Evolutionary conservation across 2,888 invertebrate species (phyloP), one percentile per base, ranked within the genome.

Genomic region (Cordilura impudica): DNA sequence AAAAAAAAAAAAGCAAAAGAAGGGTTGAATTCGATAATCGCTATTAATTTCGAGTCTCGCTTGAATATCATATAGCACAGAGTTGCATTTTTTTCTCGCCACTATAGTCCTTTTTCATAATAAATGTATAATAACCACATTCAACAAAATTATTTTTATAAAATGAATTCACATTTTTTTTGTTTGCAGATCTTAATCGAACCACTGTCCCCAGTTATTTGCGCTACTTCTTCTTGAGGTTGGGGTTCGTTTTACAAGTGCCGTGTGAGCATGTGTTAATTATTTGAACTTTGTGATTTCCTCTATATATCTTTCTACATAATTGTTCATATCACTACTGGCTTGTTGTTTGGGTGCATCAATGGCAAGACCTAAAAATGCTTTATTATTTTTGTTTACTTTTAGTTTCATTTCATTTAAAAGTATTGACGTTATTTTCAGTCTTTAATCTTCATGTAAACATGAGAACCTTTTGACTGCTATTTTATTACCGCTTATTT

Each of bases 391-490:
- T 29, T 10, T 29, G 21, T 47, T 63, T 7, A 76, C 71, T 79
- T 75, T 79, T 79, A 61, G 47, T 79, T 79, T 79, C 71, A 71
- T 79, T 74, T 61, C 54, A 60, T n/a, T n/a, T 39, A 60, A 49
- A 29, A 14, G 21, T 51, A 21, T 35, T 47, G 45, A 29, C 60
- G 18, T 61, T 61, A 45, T 63, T 63, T 43, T 78, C 14, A 18
- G 67, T 43, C 67, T 31, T 69, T 78, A 63, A 73, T 73, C 51
- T 43, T 58, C 19, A 58, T 65, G 73, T 65, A 66, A 77, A 65
- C 71, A 71, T 53, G 60, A 77, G 58, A 77, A 51, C 70, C 70
- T 66, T 56, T 67, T 66, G 60, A 79, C 70, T 71, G 74, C 66
- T 18, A 43, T 71, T 75, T 71, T 14, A 45, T 51, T 71, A 54